Conservation (phyloP, 2,797 vertebrate genomes). For the Sitta carolinensis region DNA sequence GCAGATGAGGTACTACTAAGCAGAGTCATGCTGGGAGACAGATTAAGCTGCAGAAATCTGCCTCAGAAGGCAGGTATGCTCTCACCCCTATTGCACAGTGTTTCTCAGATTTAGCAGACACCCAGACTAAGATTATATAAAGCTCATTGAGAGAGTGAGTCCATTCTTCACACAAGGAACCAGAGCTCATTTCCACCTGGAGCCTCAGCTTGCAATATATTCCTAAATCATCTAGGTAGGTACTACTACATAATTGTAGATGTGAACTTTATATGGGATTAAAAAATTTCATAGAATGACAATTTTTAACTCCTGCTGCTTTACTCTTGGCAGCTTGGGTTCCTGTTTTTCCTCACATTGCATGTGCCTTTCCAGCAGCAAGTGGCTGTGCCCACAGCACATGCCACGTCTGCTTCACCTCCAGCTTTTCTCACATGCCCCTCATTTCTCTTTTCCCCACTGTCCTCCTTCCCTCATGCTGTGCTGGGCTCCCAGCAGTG, state of each 20-base stretch:
- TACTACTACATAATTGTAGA: neutral
- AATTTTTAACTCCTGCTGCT: neutral
- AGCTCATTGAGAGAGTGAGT: neutral
- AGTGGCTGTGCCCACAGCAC: accelerated
- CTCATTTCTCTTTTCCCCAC: neutral
- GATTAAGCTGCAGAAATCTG: neutral
- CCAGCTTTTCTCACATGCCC: neutral
- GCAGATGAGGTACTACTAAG: neutral
- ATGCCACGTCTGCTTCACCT: accelerated
- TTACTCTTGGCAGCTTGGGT: accelerated
- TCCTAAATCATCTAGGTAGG: neutral
- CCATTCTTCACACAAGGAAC: neutral
- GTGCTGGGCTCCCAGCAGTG: neutral
- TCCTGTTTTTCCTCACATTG: accelerated
- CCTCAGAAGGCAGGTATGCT: neutral
- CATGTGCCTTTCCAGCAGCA: accelerated
- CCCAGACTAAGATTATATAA: neutral
- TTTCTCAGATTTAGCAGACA: neutral
- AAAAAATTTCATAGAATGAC: neutral
- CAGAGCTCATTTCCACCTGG: neutral
- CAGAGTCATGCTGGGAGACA: neutral
- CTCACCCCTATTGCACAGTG: neutral
- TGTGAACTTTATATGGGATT: neutral
- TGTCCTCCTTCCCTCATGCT: accelerated
- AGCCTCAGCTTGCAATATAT: neutral